These are phyloP conservation scores for Brachionichthys hirsutus DNA, from an alignment of 2,113 vertebrate species.

Conservation along the genomic window DNA sequence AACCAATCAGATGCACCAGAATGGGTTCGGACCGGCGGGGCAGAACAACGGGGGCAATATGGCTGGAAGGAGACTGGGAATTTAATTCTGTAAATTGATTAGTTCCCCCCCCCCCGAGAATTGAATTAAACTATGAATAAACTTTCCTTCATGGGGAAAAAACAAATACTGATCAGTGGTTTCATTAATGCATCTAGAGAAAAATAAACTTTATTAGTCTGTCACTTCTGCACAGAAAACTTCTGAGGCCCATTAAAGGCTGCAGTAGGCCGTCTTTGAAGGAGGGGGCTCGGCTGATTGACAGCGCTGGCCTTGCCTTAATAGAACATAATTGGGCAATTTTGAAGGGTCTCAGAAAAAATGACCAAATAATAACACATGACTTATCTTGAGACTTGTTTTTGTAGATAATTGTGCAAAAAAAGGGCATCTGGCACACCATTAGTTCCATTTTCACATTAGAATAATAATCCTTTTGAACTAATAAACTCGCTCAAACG, in stretches of 20 bases:
- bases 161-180: too few species aligned
- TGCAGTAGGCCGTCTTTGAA: constrained; percentile 74
- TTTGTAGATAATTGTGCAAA: constrained; percentile 82
- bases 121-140: too few species aligned
- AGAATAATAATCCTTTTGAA: constrained; percentile 83
- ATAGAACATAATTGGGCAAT: constrained; percentile 98
- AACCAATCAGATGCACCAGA: too few species aligned
- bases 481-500: constrained; percentile 80
- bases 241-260: constrained; percentile 74
- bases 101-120: too few species aligned
- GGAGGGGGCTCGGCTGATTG: constrained; percentile 85
- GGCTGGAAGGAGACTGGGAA: too few species aligned
- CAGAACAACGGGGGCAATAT: too few species aligned
- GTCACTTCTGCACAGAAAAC: constrained; percentile 57
- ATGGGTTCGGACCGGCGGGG: too few species aligned
- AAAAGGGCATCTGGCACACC: constrained; percentile 78
- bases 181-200: constrained; percentile 10
- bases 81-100: too few species aligned
- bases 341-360: constrained; percentile 82
- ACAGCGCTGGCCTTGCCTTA: constrained; percentile 97
- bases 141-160: too few species aligned
- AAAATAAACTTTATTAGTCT: constrained; percentile 58
- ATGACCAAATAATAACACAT: constrained; percentile 83
- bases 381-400: constrained; percentile 81
- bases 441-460: constrained; percentile 85